Base-by-base conservation (phyloP, 2,888 invertebrate species). In the Stenchaetothrips biformis region DNA sequence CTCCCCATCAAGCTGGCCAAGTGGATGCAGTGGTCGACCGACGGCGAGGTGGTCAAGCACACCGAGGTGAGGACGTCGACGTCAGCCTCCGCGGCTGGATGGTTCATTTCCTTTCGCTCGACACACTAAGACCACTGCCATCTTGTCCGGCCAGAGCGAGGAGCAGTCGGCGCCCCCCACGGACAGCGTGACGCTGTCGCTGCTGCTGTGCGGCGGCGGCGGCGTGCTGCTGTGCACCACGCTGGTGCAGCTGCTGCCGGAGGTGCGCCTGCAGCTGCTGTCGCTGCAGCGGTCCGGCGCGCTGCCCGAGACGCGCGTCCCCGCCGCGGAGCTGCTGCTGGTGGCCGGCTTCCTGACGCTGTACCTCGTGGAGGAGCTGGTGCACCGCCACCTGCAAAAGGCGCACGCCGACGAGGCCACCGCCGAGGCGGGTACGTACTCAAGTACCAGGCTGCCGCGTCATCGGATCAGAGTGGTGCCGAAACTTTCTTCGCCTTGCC, bases 1-100 rank as follows among this genome's bases (percentile, higher is more conserved):
- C 85, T 92, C 48, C 96, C 96, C 0, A 88, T 95, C 83, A 87
- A 92, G 84, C 86, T 96, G 81, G 90, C 92, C 67, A 90, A 88
- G 84, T 90, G 89, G 86, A 90, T 93, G 83, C 89, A 90, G 7
- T 77, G 74, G n/a, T 79, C 82, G 25, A 82, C 81, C 81, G 81
- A 82, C 49, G 78, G 78, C 3, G 80, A 82, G 47, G 67, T 21
- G n/a, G 67, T 67, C 67, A 67, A 67, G 67, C 25, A 48, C 25
- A 11, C 48, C 53, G 79, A 80, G 47, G 79, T 79, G 1, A 83
- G 83, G 79, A 82, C 82, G 8, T 85, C 90, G 59, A 59, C 59
- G 13, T 16, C 13, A 13, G 18, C 59, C 59, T 0, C 59, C 18
- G 16, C 16, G 0, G 59, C 59, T 59, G 13, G 4, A 6, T 53